phyloP scores from a whole-genome alignment of 2,113 vertebrate species.

The Zonotrichia leucophrys region DNA sequence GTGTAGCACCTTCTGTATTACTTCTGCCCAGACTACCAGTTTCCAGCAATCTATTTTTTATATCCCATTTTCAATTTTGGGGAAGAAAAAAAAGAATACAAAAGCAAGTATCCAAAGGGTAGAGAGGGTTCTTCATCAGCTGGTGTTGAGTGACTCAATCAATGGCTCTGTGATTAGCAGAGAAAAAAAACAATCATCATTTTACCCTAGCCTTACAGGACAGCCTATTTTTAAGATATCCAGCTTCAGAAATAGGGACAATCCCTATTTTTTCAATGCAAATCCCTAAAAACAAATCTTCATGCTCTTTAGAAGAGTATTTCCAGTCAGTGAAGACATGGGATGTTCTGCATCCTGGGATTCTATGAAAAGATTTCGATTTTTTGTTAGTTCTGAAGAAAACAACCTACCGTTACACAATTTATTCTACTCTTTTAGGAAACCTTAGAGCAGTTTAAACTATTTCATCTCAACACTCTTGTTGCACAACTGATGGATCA shows the following conservation, averaged over 20 bases:
- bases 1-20: neutral
- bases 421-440: neutral
- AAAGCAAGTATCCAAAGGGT: neutral
- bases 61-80: neutral
- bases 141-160: neutral
- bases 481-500: neutral
- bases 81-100: neutral
- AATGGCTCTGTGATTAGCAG: neutral
- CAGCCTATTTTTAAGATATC: neutral
- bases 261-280: neutral
- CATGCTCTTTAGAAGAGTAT: neutral
- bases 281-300: neutral
- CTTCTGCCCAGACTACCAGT: neutral
- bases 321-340: neutral
- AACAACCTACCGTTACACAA: neutral
- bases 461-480: neutral
- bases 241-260: neutral
- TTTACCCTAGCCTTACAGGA: neutral
- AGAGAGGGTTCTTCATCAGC: neutral
- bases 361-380: neutral
- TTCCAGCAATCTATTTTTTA: neutral
- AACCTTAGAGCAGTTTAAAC: neutral
- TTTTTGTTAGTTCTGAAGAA: neutral
- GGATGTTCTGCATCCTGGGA: neutral
- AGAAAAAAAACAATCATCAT: neutral